phyloP scores from a whole-genome alignment of 2,888 invertebrate species.

The Arge pagana region DNA sequence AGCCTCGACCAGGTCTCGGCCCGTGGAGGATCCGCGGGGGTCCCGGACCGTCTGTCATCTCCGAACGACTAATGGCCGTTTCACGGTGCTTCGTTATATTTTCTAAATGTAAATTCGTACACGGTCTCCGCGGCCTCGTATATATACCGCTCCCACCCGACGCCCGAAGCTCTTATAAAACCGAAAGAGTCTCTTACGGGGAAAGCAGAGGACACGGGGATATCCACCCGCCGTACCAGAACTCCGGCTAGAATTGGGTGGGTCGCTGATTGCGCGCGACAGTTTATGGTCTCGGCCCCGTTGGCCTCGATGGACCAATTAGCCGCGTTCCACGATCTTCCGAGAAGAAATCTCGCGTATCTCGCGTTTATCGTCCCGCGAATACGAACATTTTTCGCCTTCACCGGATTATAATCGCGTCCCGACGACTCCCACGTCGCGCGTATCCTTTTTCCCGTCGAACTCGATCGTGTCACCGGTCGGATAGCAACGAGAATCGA shows the following conservation, averaged over 20 bases:
- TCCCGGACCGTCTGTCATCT: slow-evolving; percentile 58
- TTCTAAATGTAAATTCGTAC: slow-evolving; percentile 59
- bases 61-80: slow-evolving; percentile 58
- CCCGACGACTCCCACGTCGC: too few relatives aligned
- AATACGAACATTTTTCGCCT: too few relatives aligned
- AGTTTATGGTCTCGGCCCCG: slow-evolving; percentile 52
- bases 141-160: slow-evolving; percentile 30
- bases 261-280: slow-evolving; percentile 55
- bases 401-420: neutral
- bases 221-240: slow-evolving; percentile 42
- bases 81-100: slow-evolving; percentile 59
- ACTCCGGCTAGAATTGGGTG: slow-evolving; percentile 47
- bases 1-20: slow-evolving; percentile 27
- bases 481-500: too few relatives aligned
- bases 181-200: slow-evolving; percentile 29
- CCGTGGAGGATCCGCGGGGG: slow-evolving; percentile 54
- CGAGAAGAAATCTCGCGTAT: slow-evolving; percentile 41
- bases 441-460: too few relatives aligned
- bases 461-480: too few relatives aligned
- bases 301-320: slow-evolving; percentile 51
- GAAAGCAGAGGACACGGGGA: slow-evolving; percentile 20
- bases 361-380: slow-evolving; percentile 13
- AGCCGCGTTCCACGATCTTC: slow-evolving; percentile 54
- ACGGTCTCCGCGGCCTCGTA: slow-evolving; percentile 40
- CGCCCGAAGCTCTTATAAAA: slow-evolving; percentile 49